Evolutionary conservation across 1,140 invertebrate species (phyloP).

Genomic region (Tetragnatha versicolor): DNA sequence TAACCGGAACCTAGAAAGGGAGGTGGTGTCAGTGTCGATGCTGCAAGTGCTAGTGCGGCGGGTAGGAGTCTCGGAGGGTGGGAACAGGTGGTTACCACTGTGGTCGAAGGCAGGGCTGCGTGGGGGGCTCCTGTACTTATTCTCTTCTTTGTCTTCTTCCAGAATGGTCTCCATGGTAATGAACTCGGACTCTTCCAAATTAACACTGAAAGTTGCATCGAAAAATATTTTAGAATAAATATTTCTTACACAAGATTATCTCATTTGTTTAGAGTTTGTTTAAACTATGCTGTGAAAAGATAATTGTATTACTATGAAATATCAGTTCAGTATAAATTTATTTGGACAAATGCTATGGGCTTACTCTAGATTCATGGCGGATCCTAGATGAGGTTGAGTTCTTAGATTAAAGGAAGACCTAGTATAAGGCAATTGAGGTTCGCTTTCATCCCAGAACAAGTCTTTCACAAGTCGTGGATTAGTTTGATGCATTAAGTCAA

Average conservation of each 20-base stretch:
- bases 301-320: too few relatives aligned
- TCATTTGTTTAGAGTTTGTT: too few relatives aligned
- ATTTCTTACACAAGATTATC: too few relatives aligned
- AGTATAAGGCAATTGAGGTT: conserved; percentile 63
- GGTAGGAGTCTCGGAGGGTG: conserved; percentile 6
- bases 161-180: conserved; percentile 57
- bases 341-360: background rate
- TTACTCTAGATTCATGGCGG: conserved; percentile 57
- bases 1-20: conserved; percentile 9
- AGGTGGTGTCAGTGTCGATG: conserved; percentile 29
- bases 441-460: conserved; percentile 64
- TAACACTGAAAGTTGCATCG: conserved; percentile 20
- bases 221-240: background rate
- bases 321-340: too few relatives aligned
- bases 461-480: conserved; percentile 59
- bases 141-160: conserved; percentile 56
- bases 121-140: conserved; percentile 25
- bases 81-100: background rate
- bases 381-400: conserved; percentile 58
- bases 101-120: conserved; percentile 29
- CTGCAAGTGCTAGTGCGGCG: conserved; percentile 41
- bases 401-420: conserved; percentile 55
- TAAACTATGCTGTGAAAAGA: too few relatives aligned
- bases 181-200: conserved; percentile 57
- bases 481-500: conserved; percentile 55